These are phyloP conservation scores for Asobara japonica DNA, from an alignment of 1,140 invertebrate genomes.

Conservation along the genomic window DNA sequence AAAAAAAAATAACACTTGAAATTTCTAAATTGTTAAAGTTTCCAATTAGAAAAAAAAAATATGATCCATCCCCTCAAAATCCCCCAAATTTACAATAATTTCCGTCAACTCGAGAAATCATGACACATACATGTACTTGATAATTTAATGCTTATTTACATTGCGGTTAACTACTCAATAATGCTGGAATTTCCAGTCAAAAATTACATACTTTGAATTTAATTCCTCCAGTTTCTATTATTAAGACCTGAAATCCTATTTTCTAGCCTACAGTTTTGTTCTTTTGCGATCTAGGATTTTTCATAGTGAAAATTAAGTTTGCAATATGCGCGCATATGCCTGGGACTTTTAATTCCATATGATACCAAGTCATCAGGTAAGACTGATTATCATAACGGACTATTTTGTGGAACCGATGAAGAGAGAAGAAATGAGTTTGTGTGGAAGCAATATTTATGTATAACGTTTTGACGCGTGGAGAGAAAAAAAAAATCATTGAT, in stretches of 20 bases:
- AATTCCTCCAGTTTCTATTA: neutral
- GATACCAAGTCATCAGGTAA: conserved; percentile 51
- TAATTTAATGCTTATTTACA: conserved; percentile 33
- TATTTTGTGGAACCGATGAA: conserved; percentile 21
- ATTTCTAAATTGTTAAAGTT: too few relatives aligned
- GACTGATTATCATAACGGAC: conserved; percentile 52
- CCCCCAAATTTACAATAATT: neutral
- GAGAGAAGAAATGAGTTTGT: conserved; percentile 16
- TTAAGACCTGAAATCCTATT: neutral
- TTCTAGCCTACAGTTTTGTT: neutral
- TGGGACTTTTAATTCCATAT: conserved; percentile 53
- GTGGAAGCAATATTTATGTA: conserved; percentile 9
- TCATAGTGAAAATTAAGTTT: neutral
- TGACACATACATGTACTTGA: conserved; percentile 3
- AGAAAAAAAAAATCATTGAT: conserved; percentile 53
- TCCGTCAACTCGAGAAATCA: neutral
- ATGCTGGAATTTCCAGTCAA: neutral
- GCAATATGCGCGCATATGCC: conserved; percentile 49
- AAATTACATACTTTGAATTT: conserved; percentile 11
- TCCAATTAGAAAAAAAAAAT: too few relatives aligned
- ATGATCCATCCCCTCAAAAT: too few relatives aligned
- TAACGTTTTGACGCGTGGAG: neutral
- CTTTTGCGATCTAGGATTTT: neutral
- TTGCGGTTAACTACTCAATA: conserved; percentile 26
- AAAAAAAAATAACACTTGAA: too few relatives aligned